phyloP scores from a whole-genome alignment of 64 coral and sea anemone species.

The Montipora sp. region DNA sequence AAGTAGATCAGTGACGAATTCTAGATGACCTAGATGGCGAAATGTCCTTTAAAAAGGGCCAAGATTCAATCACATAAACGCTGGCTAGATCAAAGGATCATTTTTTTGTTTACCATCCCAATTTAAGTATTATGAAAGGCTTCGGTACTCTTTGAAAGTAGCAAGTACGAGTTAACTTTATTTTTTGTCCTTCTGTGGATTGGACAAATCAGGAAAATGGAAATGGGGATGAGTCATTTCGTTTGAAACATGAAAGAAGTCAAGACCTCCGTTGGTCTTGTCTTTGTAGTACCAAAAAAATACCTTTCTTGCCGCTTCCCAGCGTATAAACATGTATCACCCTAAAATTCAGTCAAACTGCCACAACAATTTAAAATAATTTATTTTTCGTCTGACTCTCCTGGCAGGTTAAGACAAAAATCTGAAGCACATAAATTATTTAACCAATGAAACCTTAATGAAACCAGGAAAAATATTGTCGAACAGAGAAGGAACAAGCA shows the following conservation, averaged over 20 bases:
- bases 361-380: background rate
- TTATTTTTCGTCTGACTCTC: background rate
- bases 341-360: too few relatives aligned
- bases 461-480: background rate
- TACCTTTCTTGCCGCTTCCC: background rate
- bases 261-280: too few relatives aligned
- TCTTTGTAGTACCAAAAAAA: background rate
- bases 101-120: background rate
- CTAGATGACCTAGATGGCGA: too few relatives aligned
- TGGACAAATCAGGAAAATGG: background rate
- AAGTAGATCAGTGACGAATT: too few relatives aligned
- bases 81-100: background rate
- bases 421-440: conserved; percentile 24
- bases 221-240: background rate
- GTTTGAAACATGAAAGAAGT: background rate
- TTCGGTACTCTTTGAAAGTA: background rate
- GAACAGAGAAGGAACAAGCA: background rate
- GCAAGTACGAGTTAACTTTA: background rate
- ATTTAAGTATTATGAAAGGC: background rate
- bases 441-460: background rate
- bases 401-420: background rate
- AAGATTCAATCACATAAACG: background rate
- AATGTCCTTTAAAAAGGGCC: too few relatives aligned
- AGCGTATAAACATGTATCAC: too few relatives aligned
- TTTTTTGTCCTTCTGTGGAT: background rate